These are phyloP conservation scores for Phalacrocorax carbo DNA, from an alignment of 2,113 vertebrate species.

Conservation along the genomic window DNA sequence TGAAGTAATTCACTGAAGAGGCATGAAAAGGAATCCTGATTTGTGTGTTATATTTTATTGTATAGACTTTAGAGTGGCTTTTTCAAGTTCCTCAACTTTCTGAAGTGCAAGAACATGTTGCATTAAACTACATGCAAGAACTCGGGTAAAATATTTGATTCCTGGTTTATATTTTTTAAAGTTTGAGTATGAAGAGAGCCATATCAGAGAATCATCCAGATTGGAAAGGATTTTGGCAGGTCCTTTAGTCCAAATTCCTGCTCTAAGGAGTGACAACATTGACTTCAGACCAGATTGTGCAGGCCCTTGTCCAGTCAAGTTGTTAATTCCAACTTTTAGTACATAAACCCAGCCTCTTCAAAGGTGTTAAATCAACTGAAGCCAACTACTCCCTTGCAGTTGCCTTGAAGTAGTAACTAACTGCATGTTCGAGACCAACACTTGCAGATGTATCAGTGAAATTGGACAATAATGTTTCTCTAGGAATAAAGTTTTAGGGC, in stretches of 20 bases:
- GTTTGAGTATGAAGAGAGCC: not conserved
- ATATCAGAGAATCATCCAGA: not conserved
- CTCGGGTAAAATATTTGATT: not conserved
- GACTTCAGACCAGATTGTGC: not conserved
- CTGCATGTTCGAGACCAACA: not conserved
- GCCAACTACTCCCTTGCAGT: not conserved
- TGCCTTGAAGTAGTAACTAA: not conserved
- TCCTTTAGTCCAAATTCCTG: not conserved
- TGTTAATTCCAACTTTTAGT: not conserved
- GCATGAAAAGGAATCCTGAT: not conserved
- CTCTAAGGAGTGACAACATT: not conserved
- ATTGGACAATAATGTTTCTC: not conserved
- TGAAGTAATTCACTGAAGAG: slow-evolving; percentile 31
- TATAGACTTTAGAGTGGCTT: not conserved
- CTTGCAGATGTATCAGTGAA: not conserved
- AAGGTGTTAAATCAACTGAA: not conserved
- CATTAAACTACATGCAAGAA: not conserved
- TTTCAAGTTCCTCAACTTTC: not conserved
- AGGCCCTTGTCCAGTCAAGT: not conserved
- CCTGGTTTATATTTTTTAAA: not conserved
- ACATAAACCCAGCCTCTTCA: not conserved
- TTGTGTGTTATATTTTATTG: not conserved
- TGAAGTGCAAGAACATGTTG: not conserved
- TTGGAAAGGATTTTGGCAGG: not conserved
- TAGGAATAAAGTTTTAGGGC: not conserved